A percentile compares a stretch with the other conserved stretches of the same genome.
phyloP scores from a whole-genome alignment of 30 jellyfish, hydroid and myxozoan genomes.

The Aurelia aurita complex sp. Pacific region DNA sequence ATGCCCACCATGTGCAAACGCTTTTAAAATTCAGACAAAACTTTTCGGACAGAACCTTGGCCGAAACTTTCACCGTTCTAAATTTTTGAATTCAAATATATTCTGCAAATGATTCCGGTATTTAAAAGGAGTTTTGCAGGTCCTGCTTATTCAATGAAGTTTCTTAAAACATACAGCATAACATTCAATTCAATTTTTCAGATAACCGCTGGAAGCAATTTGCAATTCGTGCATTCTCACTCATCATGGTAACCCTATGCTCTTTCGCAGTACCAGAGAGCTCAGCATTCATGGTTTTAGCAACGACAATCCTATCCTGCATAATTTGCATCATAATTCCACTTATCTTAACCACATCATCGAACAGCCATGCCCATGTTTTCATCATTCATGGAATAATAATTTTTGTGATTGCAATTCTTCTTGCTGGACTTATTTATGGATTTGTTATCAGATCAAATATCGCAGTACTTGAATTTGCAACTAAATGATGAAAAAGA shows the following conservation, averaged over 20 bases:
- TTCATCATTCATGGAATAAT: background rate
- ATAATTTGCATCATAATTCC: background rate
- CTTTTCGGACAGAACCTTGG: no score
- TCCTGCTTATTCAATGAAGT: no score
- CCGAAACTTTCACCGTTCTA: no score
- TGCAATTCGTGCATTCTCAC: background rate
- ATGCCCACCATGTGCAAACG: no score
- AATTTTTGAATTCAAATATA: no score
- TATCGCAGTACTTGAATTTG: background rate
- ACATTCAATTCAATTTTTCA: background rate
- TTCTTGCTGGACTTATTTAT: slow-evolving; percentile 8
- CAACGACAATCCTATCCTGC: slow-evolving; percentile 1
- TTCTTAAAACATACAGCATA: no score
- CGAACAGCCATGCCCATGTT: background rate
- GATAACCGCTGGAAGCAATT: background rate
- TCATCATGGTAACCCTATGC: background rate
- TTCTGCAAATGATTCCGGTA: no score
- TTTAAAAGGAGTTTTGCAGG: no score
- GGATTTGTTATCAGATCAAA: background rate
- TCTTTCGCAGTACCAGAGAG: background rate
- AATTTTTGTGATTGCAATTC: background rate
- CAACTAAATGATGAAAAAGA: background rate
- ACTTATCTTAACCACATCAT: background rate
- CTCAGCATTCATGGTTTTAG: background rate
- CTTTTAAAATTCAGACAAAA: no score